Evolutionary conservation across 1,140 invertebrate species (phyloP).

Genomic region (Zaprionus tsacasi): DNA sequence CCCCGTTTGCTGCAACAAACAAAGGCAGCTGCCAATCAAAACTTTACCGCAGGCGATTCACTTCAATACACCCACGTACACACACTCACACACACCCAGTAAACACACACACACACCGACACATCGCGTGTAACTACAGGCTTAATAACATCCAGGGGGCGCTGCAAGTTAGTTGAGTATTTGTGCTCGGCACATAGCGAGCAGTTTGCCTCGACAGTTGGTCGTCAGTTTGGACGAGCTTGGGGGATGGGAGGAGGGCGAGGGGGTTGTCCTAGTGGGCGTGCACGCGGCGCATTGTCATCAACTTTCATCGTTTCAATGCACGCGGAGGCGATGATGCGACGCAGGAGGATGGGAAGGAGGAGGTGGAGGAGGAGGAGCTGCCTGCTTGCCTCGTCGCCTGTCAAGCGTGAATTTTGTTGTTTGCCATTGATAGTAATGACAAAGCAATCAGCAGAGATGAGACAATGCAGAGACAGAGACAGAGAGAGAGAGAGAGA

Average conservation of each 20-base stretch:
- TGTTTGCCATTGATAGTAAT: slow-evolving; percentile 59
- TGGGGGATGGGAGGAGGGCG: background rate
- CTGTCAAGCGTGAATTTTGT: slow-evolving; percentile 69
- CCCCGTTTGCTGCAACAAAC: slow-evolving; percentile 31
- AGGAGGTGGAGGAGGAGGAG: slow-evolving; percentile 4
- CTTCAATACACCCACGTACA: slow-evolving; percentile 22
- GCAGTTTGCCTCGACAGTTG: slow-evolving; percentile 58
- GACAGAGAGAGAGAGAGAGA: slow-evolving; percentile 10
- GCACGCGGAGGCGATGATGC: slow-evolving; percentile 4
- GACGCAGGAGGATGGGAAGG: background rate
- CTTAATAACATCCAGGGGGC: slow-evolving; percentile 35
- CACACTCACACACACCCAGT: background rate
- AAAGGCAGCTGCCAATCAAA: slow-evolving; percentile 77
- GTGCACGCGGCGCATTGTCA: slow-evolving; percentile 58
- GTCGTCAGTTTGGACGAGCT: slow-evolving; percentile 11
- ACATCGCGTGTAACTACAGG: slow-evolving; percentile 22
- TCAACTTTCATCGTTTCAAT: slow-evolving; percentile 66
- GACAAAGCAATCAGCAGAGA: slow-evolving; percentile 63
- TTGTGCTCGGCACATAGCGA: slow-evolving; percentile 12
- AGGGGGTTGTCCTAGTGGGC: background rate
- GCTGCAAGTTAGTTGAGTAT: slow-evolving; percentile 20
- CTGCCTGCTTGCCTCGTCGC: slow-evolving; percentile 25
- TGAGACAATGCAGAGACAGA: slow-evolving; percentile 7
- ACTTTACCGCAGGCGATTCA: slow-evolving; percentile 55
- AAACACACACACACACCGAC: slow-evolving; percentile 7